These are phyloP conservation scores for Chascanopsetta lugubris DNA, from an alignment of 2,113 vertebrate species.

Conservation along the genomic window DNA sequence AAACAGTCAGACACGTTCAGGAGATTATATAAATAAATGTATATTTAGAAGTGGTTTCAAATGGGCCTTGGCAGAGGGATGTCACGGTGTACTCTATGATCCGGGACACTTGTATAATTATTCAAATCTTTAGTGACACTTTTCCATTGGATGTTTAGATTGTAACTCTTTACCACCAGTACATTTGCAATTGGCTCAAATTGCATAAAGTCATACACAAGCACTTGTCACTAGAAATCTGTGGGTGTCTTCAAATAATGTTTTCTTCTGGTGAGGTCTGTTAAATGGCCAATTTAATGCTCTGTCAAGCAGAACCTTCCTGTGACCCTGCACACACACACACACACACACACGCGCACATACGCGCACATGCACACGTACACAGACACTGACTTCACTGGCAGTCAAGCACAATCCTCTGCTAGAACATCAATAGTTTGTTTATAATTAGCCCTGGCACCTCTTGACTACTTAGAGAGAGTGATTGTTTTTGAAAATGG, in stretches of 20 bases:
- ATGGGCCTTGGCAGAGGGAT: no score
- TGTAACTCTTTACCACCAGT: neutral
- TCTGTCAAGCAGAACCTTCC: slow-evolving; percentile 78
- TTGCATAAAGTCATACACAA: slow-evolving; percentile 13
- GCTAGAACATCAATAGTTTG: slow-evolving; percentile 81
- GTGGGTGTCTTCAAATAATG: slow-evolving; percentile 25
- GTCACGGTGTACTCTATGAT: no score
- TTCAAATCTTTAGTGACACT: neutral
- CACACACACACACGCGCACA: slow-evolving; percentile 17
- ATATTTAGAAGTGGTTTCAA: no score
- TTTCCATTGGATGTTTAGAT: neutral
- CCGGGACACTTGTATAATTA: no score
- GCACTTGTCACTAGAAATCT: slow-evolving; percentile 59
- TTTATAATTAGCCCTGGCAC: slow-evolving; percentile 86
- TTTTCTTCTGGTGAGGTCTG: slow-evolving; percentile 71
- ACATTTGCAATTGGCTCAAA: neutral
- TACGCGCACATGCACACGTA: slow-evolving; percentile 29
- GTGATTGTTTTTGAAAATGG: slow-evolving; percentile 82
- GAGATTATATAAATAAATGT: no score
- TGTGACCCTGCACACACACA: slow-evolving; percentile 63
- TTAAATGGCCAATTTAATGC: slow-evolving; percentile 76
- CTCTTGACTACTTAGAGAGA: slow-evolving; percentile 82
- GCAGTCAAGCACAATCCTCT: slow-evolving; percentile 60
- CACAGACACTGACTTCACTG: slow-evolving; percentile 53
- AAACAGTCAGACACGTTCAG: no score